Evolutionary conservation across 2,113 vertebrate species (phyloP).

Genomic region (Heptranchias perlo): DNA sequence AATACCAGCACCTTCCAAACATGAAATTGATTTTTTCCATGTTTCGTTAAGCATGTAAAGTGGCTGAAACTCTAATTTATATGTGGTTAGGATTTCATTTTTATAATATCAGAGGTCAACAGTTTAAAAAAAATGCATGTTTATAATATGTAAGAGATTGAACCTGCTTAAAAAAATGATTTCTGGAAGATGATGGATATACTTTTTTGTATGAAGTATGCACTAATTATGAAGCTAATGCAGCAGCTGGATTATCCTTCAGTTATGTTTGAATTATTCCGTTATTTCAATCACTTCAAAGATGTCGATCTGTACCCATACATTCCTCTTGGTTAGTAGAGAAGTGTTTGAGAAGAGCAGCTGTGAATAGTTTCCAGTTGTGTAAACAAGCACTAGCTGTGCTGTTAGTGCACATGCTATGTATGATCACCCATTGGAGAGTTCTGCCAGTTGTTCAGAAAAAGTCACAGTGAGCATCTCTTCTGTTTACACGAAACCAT

Average conservation of each 20-base stretch:
- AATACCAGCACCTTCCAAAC: background rate
- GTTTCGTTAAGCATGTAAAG: background rate
- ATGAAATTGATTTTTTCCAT: background rate
- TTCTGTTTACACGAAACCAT: background rate
- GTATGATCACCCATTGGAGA: constrained; percentile 63
- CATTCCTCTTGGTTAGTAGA: constrained; percentile 56
- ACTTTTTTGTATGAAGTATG: background rate
- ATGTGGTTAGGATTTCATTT: background rate
- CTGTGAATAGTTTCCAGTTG: constrained; percentile 72
- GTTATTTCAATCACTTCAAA: constrained; percentile 62
- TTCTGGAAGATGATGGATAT: background rate
- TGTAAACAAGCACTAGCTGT: constrained; percentile 64
- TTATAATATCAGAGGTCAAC: background rate
- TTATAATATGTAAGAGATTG: background rate
- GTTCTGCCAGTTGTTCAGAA: constrained; percentile 57
- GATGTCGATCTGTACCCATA: constrained; percentile 60
- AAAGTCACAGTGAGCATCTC: constrained; percentile 45
- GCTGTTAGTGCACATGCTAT: constrained; percentile 61
- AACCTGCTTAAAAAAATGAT: background rate
- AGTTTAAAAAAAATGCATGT: background rate
- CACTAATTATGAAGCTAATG: background rate
- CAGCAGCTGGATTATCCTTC: background rate
- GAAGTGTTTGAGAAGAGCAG: constrained; percentile 48
- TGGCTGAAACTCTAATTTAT: background rate
- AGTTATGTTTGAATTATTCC: background rate